These are phyloP conservation scores for Stenoptilia bipunctidactyla DNA, from an alignment of 2,888 invertebrate species.

Conservation along the genomic window DNA sequence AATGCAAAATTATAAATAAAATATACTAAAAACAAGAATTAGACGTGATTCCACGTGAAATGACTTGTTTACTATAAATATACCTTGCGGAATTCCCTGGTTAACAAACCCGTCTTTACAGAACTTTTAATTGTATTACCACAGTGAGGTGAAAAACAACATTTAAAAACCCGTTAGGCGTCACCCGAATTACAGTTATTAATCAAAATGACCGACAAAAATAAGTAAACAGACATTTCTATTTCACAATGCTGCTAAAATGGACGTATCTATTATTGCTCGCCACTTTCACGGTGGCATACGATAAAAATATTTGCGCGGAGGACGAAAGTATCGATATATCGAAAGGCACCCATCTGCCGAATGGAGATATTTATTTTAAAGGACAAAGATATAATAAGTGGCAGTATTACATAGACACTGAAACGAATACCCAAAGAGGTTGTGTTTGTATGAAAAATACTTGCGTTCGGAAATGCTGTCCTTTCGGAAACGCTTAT, in stretches of 20 bases:
- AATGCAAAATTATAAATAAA: too few species aligned
- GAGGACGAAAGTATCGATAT: conserved; percentile 25
- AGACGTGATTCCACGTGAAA: too few species aligned
- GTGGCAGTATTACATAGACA: conserved; percentile 28
- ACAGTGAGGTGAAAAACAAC: neutral
- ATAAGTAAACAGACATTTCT: neutral
- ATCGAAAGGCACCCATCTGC: conserved; percentile 21
- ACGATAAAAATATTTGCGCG: conserved; percentile 19
- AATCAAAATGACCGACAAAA: neutral
- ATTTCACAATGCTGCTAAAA: conserved; percentile 13
- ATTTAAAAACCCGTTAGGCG: neutral
- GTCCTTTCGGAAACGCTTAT: conserved; percentile 30
- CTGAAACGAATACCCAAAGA: conserved; percentile 18
- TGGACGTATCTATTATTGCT: conserved; percentile 18
- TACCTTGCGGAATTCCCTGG: too few species aligned
- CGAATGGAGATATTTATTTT: conserved; percentile 23
- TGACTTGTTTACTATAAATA: too few species aligned
- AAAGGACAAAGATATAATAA: conserved; percentile 24
- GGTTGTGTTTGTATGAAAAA: conserved; percentile 32
- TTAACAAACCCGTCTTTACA: too few species aligned
- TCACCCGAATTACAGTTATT: neutral
- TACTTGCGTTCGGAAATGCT: conserved; percentile 37
- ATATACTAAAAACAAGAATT: too few species aligned
- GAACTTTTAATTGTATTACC: too few species aligned
- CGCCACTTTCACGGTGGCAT: conserved; percentile 8